Base-by-base conservation (phyloP, 2,888 invertebrate genomes). In the Cylindroiulus punctatus region DNA sequence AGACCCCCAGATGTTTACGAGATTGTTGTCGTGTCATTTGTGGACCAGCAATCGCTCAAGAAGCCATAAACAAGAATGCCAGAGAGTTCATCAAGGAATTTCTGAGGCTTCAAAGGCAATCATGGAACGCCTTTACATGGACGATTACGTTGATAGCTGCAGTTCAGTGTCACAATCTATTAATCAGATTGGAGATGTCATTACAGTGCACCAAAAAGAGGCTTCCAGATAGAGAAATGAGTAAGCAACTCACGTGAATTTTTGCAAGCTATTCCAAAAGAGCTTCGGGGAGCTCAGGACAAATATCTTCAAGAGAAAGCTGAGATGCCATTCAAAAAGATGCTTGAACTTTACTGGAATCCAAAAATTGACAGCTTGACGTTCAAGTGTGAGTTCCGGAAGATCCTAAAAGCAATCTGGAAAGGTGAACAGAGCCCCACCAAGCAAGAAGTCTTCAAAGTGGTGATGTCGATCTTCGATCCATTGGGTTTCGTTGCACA, bases 401-500 rank as follows among this genome's bases (percentile, higher is more conserved):
- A 65, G 12, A 10, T 65, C n/a, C 8, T 26, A 65, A 26, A 22
- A 8, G 65, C 19, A 22, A n/a, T 57, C 14, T 3, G n/a, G n/a
- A 5, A 19, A 14, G 57, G 57, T 1, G 4, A 4, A 7, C 7
- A 14, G 22, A 52, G 47, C 26, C 26, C 26, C 0, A 83, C 83
- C 7, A 82, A 82, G 32, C 4, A 14, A 3, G 22, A 42, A 10
- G 42, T 83, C 22, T 10, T 83, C 1, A 2, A n/a, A 8, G 10
- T n/a, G 0, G 83, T 83, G 5, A 22, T 42, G 42, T 42, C 40
- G 3, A 22, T 83, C 3, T 83, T 83, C 36, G 83, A 83, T 22
- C 83, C 83, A 0, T 42, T 83, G n/a, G 83, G 83, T 22, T 83
- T 40, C n/a, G n/a, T 83, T 0, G 40, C 83, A n/a, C 83, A 8